These are phyloP conservation scores for Poicephalus meyeri DNA, from an alignment of 2,113 vertebrate genomes.

Conservation along the genomic window DNA sequence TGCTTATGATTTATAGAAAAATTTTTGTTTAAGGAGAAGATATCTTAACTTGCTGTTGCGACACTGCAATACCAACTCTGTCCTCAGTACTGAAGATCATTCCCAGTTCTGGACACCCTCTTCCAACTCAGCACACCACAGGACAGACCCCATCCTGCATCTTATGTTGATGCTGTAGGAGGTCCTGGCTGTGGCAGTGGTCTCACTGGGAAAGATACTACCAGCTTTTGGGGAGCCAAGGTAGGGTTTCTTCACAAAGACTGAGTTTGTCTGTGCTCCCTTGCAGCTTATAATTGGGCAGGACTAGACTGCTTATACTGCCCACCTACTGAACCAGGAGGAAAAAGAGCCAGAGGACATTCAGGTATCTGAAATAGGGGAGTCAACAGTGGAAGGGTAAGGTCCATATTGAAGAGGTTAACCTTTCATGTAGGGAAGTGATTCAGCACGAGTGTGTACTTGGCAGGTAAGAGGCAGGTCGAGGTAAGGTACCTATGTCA, in stretches of 20 bases:
- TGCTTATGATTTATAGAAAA: neutral
- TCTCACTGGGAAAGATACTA: neutral
- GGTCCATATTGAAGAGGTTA: neutral
- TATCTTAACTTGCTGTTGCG: neutral
- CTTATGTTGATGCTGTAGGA: neutral
- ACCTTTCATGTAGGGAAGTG: neutral
- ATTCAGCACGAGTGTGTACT: neutral
- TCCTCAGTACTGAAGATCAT: neutral
- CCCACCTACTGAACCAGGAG: neutral
- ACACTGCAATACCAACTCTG: neutral
- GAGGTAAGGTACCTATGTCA: neutral
- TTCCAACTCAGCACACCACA: neutral
- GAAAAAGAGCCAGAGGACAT: neutral
- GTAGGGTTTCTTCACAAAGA: neutral
- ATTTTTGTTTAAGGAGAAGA: neutral
- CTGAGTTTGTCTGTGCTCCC: neutral
- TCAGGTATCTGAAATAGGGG: neutral
- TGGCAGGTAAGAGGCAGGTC: neutral
- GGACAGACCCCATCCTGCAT: fast-evolving
- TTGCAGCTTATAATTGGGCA: neutral
- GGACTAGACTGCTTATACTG: neutral
- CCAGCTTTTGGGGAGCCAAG: fast-evolving
- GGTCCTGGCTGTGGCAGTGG: neutral
- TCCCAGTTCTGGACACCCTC: neutral
- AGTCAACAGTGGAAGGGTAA: neutral